Conservation (phyloP, 1,140 invertebrate species). For the Drosophila chauvacae region DNA sequence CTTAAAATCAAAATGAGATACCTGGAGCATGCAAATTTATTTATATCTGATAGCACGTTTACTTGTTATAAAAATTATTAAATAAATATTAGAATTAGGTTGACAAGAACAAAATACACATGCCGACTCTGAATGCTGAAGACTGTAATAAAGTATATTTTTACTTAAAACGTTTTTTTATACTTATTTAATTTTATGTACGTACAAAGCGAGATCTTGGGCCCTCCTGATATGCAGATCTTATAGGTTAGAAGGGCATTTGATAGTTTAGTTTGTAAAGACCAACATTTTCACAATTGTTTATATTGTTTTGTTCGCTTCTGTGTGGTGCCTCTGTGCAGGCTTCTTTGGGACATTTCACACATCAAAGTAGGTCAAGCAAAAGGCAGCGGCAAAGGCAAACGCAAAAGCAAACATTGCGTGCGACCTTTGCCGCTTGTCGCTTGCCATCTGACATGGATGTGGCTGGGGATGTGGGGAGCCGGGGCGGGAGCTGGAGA, state of each 20-base stretch:
- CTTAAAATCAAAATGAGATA: background rate
- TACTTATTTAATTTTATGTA: background rate
- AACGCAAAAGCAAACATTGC: constrained; percentile 62
- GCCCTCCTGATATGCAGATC: background rate
- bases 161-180: background rate
- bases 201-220: background rate
- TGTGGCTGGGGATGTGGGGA: constrained; percentile 2
- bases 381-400: constrained; percentile 64
- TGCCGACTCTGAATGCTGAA: too few relatives aligned
- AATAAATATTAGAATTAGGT: background rate
- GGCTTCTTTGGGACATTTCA: constrained; percentile 75
- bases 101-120: background rate
- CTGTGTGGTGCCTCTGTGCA: constrained; percentile 24
- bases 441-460: constrained; percentile 61
- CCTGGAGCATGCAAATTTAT: background rate
- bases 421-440: constrained; percentile 77
- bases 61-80: background rate
- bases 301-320: constrained; percentile 18
- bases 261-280: background rate
- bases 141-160: too few relatives aligned
- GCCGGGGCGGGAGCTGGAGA: constrained; percentile 56
- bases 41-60: background rate
- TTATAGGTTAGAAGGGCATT: background rate
- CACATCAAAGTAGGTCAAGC: constrained; percentile 82
- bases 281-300: constrained; percentile 4